A percentile compares a stretch with the other conserved stretches of the same genome.
phyloP scores from a whole-genome alignment of 2,888 invertebrate species.

The Drosophila melanosoma region DNA sequence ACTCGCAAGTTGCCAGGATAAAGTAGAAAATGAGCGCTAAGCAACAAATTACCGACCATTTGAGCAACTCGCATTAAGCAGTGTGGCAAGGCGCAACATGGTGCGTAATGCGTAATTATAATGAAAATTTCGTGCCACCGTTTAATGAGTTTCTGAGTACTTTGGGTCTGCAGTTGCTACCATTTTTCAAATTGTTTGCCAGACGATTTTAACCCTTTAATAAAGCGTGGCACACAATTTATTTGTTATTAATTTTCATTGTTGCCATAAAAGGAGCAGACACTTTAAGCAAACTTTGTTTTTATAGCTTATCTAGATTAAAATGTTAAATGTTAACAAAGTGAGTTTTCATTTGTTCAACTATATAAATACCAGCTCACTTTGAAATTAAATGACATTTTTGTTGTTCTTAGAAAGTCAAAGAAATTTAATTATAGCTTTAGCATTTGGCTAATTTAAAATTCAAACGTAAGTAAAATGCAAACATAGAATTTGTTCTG shows the following conservation, averaged over 20 bases:
- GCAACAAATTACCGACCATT: conserved; percentile 67
- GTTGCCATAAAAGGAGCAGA: conserved; percentile 4
- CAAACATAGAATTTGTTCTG: background rate
- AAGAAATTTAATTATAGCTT: background rate
- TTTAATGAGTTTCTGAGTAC: conserved; percentile 66
- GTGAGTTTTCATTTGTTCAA: background rate
- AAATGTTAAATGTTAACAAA: background rate
- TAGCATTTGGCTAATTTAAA: background rate
- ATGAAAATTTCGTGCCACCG: conserved; percentile 63
- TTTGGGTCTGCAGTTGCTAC: conserved; percentile 26
- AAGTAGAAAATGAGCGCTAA: conserved; percentile 27
- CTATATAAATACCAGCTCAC: too few relatives aligned
- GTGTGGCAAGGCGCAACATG: conserved; percentile 51
- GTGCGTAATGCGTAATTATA: conserved; percentile 69
- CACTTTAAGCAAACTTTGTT: background rate
- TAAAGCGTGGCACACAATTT: conserved; percentile 37
- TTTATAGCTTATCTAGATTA: background rate
- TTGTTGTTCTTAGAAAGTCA: background rate
- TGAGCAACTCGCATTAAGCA: conserved; percentile 39
- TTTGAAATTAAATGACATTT: background rate
- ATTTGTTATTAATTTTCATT: conserved; percentile 46
- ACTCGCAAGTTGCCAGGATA: conserved; percentile 33
- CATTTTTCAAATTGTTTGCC: conserved; percentile 28
- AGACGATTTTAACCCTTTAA: conserved; percentile 58
- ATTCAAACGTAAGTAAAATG: background rate